Evolutionary conservation across 2,888 invertebrate genomes (phyloP), one percentile per base, ranked within the genome.

Genomic region (Nephrotoma appendiculata): DNA sequence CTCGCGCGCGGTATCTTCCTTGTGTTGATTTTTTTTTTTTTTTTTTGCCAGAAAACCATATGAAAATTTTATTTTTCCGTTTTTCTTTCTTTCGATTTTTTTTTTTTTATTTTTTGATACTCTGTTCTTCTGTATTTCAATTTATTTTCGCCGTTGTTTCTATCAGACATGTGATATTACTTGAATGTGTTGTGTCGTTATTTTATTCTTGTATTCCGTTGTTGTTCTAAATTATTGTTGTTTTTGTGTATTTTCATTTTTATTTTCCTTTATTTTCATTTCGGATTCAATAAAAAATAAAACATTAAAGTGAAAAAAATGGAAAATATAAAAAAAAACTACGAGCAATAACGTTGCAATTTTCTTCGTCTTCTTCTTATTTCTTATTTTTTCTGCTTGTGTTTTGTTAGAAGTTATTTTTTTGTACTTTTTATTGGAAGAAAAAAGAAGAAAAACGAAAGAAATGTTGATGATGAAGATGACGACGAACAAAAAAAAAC

Each of bases 111-210:
- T 57, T 71, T 19, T 71, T 7, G 7, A 71, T 71, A 6, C 6
- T 71, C 7, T 6, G n/a, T 71, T 71, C 19, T 12, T 52, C 52
- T 15, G 52, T 52, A 15, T 52, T 71, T 71, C 71, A 71, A 71
- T 71, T 71, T 71, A 71, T 71, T 71, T 71, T 43, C 41, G 41
- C 84, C 41, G 84, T 84, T 84, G 43, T 84, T 42, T 84, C 41
- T 42, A 84, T 84, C 41, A 84, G 84, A 84, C 84, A 84, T 84
- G 84, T 84, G 84, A 84, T 84, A 84, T 84, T 84, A 84, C 84
- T 84, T 84, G 43, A 84, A 84, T 84, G 84, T 84, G 43, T 84
- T 84, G 42, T 41, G 84, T 84, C 43, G 43, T 84, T 41, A 71
- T 71, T 71, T 71, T 71, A 31, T 71, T 71, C 71, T 31, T 71